Base-by-base conservation (phyloP, 2,113 vertebrate genomes). In the Sceloporus undulatus region DNA sequence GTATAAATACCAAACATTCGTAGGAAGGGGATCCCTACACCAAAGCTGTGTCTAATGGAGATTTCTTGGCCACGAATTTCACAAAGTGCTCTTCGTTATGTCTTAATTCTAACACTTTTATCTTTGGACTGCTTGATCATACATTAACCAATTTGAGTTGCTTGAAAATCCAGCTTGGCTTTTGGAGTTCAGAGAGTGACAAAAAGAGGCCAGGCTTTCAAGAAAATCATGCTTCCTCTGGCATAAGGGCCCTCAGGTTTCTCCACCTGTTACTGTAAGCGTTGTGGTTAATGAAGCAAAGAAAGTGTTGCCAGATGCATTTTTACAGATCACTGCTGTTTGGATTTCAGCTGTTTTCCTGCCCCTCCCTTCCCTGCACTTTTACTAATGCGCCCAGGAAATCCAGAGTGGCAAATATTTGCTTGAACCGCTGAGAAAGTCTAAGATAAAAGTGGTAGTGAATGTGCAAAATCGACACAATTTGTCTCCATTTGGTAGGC, bases 211-310 rank as follows among this genome's bases (percentile, higher is more conserved):
- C 66, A 0, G 0, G 34, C 13, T 25, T 8, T 27, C 7, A 21
- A 79, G 38, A 0, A 8, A 48, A 27, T 74, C 90, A 87, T 21
- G 62, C 70, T 91, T 59, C 87, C 75, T 75, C 1, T 18, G 1
- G 77, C 52, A 5, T 0, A 70, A 77, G 52, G 78, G 34, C 75
- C 6, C 71, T 87, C 70, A 5, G 0, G 82, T 52, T 83, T 88
- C 82, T 89, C 87, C 91, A 73, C 0, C 4, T 68, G 89, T 87
- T 85, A 70, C 0, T 0, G 90, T 93, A 84, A 2, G 87, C 89
- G 88, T 34, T 42, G 52, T 92, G 87, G 83, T 87, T 92, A 92
- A 92, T 1, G 9, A 92, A 89, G 92, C 88, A 86, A 91, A 93
- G 88, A 82, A 88, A 91, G 88, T 16, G 85, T 71, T 80, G 78